These are phyloP conservation scores for Lepilemur septentrionalis DNA, from an alignment of 2,797 vertebrate genomes.

Conservation along the genomic window DNA sequence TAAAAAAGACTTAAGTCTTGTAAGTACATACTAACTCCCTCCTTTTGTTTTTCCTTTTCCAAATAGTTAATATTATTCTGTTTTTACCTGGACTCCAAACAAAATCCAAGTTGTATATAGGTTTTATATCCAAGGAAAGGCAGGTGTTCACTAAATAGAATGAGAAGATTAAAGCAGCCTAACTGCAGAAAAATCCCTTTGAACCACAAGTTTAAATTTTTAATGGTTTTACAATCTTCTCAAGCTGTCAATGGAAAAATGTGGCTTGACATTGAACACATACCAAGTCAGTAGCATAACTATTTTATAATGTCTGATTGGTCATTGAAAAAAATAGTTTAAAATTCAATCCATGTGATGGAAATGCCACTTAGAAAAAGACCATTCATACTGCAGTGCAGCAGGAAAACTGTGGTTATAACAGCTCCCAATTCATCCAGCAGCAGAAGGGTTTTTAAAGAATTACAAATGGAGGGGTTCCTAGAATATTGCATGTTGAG, in stretches of 20 bases:
- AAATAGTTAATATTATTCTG: slow-evolving; percentile 11
- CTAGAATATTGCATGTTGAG: slow-evolving; percentile 43
- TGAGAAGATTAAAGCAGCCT: slow-evolving; percentile 74
- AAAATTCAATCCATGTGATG: slow-evolving; percentile 79
- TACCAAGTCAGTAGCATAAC: slow-evolving; percentile 78
- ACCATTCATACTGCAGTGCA: slow-evolving; percentile 44
- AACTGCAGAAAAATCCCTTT: slow-evolving; percentile 60
- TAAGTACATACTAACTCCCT: neutral
- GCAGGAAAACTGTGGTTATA: slow-evolving; percentile 45
- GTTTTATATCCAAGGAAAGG: slow-evolving; percentile 42
- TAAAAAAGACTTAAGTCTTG: neutral
- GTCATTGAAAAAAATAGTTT: slow-evolving; percentile 67
- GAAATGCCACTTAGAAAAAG: slow-evolving; percentile 73
- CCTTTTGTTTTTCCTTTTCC: neutral
- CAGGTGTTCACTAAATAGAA: slow-evolving; percentile 69
- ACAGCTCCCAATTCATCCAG: slow-evolving; percentile 41
- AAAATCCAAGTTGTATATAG: slow-evolving; percentile 14
- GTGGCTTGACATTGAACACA: slow-evolving; percentile 71
- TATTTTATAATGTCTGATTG: slow-evolving; percentile 77
- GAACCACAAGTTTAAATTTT: slow-evolving; percentile 63
- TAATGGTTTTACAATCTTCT: slow-evolving; percentile 75
- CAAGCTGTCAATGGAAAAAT: slow-evolving; percentile 78
- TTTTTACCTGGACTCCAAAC: slow-evolving; percentile 32
- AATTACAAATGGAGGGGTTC: slow-evolving; percentile 60
- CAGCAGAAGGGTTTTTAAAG: slow-evolving; percentile 57